A percentile compares a stretch with the other conserved stretches of the same genome.
Evolutionary conservation across 2,113 vertebrate genomes (phyloP).

Genomic region (Leucoraja erinaceus): DNA sequence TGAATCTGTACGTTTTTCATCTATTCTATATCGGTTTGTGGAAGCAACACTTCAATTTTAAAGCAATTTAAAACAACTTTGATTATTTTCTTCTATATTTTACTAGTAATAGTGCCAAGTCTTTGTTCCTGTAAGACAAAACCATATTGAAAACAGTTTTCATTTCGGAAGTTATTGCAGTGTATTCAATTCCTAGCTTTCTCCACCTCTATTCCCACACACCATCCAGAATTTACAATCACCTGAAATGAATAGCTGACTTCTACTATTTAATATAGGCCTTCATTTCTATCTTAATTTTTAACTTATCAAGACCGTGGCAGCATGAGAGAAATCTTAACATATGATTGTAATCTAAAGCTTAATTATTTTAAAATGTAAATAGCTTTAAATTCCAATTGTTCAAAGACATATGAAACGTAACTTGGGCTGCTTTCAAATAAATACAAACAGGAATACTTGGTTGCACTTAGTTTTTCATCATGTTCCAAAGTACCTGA

Average conservation of each 20-base stretch:
- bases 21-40: background rate
- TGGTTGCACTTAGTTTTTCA: too few relatives aligned
- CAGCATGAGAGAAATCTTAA: background rate
- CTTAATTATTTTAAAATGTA: background rate
- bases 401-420: too few relatives aligned
- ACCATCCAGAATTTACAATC: background rate
- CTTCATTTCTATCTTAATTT: background rate
- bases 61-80: background rate
- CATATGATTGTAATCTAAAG: background rate
- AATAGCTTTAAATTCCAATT: background rate
- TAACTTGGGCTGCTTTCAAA: too few relatives aligned
- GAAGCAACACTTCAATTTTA: background rate
- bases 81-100: slow-evolving; percentile 15
- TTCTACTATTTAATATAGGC: background rate
- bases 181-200: background rate
- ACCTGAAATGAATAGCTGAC: background rate
- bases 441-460: too few relatives aligned
- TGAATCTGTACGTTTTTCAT: background rate
- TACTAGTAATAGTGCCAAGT: background rate
- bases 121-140: background rate
- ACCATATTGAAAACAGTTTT: background rate
- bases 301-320: background rate
- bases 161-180: background rate
- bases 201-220: background rate
- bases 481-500: too few relatives aligned